Conservation (phyloP, 2,797 vertebrate genomes). For the Pempheris klunzingeri region DNA sequence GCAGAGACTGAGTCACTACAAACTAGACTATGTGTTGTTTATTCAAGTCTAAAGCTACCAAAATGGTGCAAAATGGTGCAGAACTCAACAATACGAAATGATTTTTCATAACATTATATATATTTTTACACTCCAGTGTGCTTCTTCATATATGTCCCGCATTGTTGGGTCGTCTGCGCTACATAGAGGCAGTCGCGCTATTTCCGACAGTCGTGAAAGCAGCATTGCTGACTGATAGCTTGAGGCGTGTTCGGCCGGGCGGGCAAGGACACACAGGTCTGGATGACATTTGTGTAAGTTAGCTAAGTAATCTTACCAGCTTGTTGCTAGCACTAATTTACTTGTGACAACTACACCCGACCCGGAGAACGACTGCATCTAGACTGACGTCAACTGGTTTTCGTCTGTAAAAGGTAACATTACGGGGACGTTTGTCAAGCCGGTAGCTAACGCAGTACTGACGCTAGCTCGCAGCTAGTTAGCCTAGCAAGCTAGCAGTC, state of each 20-base stretch:
- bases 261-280: slow-evolving; percentile 81
- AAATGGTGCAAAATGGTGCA: too few species aligned
- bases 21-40: too few species aligned
- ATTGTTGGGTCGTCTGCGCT: background rate
- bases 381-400: accelerated
- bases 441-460: slow-evolving; percentile 24
- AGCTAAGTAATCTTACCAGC: slow-evolving; percentile 1
- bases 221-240: slow-evolving; percentile 35
- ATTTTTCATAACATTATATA: too few species aligned
- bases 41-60: too few species aligned
- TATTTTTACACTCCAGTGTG: too few species aligned
- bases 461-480: slow-evolving; percentile 34
- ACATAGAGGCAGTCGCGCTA: accelerated
- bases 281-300: slow-evolving; percentile 79
- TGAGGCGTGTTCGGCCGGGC: slow-evolving; percentile 41
- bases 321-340: background rate
- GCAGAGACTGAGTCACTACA: too few species aligned
- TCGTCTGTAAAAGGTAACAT: slow-evolving; percentile 30
- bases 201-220: slow-evolving; percentile 49
- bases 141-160: background rate
- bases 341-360: background rate
- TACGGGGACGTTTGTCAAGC: slow-evolving; percentile 15
- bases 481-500: slow-evolving; percentile 36
- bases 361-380: background rate
- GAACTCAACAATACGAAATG: too few species aligned